Percentiles rank a stretch among this genome's conserved stretches.
Conservation (phyloP, 2,797 vertebrate genomes). For the Cynopterus sphinx region DNA sequence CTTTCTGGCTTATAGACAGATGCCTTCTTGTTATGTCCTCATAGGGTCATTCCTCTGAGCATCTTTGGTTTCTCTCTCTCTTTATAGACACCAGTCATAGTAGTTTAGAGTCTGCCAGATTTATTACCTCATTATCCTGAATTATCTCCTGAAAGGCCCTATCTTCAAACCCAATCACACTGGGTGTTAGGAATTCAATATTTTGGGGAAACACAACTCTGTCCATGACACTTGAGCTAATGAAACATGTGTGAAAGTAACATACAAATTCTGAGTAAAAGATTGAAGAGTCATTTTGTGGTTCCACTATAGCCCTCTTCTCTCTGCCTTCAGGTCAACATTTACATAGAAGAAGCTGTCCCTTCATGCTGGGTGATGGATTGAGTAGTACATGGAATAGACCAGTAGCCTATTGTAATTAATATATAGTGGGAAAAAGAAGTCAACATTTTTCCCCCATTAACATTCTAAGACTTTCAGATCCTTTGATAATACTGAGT, state of each 20-base stretch:
- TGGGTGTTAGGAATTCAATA: background rate
- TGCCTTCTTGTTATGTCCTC: rapidly evolving
- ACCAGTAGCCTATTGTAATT: background rate
- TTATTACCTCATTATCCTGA: background rate
- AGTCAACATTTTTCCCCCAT: background rate
- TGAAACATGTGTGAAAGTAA: background rate
- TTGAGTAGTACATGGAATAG: background rate
- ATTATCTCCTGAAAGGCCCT: background rate
- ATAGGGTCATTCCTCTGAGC: background rate
- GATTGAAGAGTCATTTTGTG: background rate
- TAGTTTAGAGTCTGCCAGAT: background rate
- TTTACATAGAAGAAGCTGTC: background rate
- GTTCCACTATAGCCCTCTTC: background rate
- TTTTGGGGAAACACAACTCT: background rate
- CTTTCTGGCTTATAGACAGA: background rate
- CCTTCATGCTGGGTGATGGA: no score
- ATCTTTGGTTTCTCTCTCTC: background rate
- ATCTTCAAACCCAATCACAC: background rate
- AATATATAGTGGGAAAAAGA: background rate
- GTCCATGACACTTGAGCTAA: background rate
- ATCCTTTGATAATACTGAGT: background rate
- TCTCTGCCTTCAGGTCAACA: background rate
- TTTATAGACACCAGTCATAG: no score
- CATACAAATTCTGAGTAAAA: background rate
- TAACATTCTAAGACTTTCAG: background rate